Conservation (phyloP, 2,797 vertebrate species). For the Poecilia gillii region DNA sequence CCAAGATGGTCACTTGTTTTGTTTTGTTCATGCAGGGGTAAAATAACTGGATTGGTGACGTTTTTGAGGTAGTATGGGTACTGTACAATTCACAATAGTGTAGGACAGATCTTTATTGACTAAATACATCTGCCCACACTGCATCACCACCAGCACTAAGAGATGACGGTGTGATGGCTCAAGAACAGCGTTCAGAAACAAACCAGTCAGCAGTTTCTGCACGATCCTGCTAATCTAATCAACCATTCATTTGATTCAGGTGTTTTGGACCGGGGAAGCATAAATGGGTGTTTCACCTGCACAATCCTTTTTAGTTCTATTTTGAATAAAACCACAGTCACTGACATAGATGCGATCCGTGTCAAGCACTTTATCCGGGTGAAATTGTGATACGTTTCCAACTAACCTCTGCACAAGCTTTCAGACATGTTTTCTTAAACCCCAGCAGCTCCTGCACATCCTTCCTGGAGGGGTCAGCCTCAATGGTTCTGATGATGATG, state of each 20-base stretch:
- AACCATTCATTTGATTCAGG: not conserved
- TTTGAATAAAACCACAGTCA: not conserved
- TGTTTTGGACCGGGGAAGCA: not conserved
- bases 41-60: not conserved
- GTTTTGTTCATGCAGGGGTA: not conserved
- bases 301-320: not conserved
- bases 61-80: not conserved
- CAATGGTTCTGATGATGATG: constrained; percentile 84
- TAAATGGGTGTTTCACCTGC: not conserved
- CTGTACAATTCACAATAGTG: not conserved
- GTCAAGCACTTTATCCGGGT: not conserved
- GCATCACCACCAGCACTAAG: not conserved
- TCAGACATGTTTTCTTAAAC: constrained; percentile 98
- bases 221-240: not conserved
- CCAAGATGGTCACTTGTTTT: not conserved
- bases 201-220: not conserved
- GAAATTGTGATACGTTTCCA: not conserved
- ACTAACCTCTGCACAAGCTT: constrained; percentile 97
- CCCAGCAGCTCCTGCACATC: constrained; percentile 89
- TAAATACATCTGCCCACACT: not conserved
- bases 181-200: too few relatives aligned
- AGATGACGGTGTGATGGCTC: not conserved
- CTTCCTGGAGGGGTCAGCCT: constrained; percentile 82
- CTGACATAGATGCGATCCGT: not conserved
- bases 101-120: not conserved